These are phyloP conservation scores for Apotomis betuletana DNA, from an alignment of 2,888 invertebrate genomes.

Conservation along the genomic window DNA sequence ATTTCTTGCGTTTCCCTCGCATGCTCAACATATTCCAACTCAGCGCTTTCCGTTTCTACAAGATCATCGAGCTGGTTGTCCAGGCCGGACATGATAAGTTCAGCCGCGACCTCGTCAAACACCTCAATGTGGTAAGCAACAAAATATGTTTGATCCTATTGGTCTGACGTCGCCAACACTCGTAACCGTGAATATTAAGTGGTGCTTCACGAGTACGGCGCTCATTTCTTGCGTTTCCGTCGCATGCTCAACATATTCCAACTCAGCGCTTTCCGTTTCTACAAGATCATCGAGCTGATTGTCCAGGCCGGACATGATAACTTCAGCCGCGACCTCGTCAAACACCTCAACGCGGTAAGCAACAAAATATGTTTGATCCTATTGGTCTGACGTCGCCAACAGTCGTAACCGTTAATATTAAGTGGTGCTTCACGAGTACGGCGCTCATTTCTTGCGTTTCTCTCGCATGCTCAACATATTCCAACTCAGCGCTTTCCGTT, in stretches of 20 bases:
- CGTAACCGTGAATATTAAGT: conserved; percentile 80
- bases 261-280: conserved; percentile 95
- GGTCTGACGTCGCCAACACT: no score
- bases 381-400: no score
- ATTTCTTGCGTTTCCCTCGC: conserved; percentile 95
- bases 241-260: conserved; percentile 93
- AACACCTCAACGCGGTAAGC: conserved; percentile 95
- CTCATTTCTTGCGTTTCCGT: conserved; percentile 93
- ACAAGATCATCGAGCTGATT: conserved; percentile 97
- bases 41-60: conserved; percentile 96
- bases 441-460: conserved; percentile 91
- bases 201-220: conserved; percentile 94
- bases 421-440: conserved; percentile 95
- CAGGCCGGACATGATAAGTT: conserved; percentile 92
- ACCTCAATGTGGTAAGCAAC: conserved; percentile 91
- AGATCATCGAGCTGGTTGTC: conserved; percentile 97
- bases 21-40: conserved; percentile 92
- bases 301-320: conserved; percentile 94
- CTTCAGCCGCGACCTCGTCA: conserved; percentile 94
- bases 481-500: conserved; percentile 92
- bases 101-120: conserved; percentile 95
- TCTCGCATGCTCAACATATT: conserved; percentile 95
- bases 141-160: no score
- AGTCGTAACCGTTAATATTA: conserved; percentile 58
- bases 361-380: background rate